A percentile compares a stretch with the other conserved stretches of the same genome.
phyloP scores from a whole-genome alignment of 2,888 invertebrate genomes.

The Melipona beecheii region DNA sequence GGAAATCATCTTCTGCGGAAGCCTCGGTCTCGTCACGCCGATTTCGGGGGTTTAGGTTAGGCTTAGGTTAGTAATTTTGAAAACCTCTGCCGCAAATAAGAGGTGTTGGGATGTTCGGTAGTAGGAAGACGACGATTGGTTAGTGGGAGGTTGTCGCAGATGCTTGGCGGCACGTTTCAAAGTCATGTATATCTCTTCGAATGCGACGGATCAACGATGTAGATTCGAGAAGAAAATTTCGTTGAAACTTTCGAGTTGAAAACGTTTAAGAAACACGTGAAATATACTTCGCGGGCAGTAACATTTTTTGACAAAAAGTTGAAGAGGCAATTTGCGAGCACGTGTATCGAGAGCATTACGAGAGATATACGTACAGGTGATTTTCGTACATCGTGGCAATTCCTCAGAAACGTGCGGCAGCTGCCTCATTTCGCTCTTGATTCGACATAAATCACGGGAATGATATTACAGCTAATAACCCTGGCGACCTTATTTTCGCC shows the following conservation, averaged over 20 bases:
- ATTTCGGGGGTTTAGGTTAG: slow-evolving; percentile 52
- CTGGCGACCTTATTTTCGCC: slow-evolving; percentile 46
- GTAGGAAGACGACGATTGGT: slow-evolving; percentile 24
- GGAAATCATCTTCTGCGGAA: slow-evolving; percentile 69
- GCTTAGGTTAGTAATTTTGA: slow-evolving; percentile 11
- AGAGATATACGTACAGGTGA: no score
- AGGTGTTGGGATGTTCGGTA: not conserved
- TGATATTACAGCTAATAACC: slow-evolving; percentile 46
- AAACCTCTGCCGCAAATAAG: slow-evolving; percentile 25
- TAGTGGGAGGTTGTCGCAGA: not conserved
- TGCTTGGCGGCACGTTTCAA: no score
- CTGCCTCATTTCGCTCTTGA: not conserved
- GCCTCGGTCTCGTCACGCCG: slow-evolving; percentile 68
- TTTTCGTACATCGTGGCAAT: not conserved
- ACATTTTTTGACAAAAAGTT: no score
- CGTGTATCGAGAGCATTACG: no score
- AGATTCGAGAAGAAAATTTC: not conserved
- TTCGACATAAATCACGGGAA: slow-evolving; percentile 37
- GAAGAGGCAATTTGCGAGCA: no score
- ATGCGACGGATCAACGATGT: not conserved
- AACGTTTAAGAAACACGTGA: no score
- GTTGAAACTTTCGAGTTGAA: no score
- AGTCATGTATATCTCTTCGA: not conserved
- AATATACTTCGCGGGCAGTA: no score
- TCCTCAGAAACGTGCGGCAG: not conserved